Base-by-base conservation (phyloP, 1,140 invertebrate species). In the Globodera ellingtonae region DNA sequence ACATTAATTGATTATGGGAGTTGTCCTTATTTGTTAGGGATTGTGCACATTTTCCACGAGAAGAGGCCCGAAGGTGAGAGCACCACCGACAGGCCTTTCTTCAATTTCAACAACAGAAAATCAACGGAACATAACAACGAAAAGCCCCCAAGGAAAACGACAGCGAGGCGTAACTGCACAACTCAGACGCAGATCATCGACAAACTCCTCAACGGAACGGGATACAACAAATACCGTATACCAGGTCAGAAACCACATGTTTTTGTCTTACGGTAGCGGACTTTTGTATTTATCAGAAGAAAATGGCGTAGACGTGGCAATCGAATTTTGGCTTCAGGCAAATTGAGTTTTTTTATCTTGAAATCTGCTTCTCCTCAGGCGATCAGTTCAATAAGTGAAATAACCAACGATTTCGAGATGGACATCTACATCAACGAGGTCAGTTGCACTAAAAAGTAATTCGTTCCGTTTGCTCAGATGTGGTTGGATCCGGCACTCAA, bases 371-470 rank as follows among this genome's bases (percentile, higher is more conserved):
- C 44, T 56, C 21, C 44, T 18, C 46, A 75, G 73, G 87, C 85
- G 46, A 89, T 89, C 67, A 89, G 87, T 21, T 82, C 87, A 13
- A 89, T 89, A 66, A 81, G 84, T 71, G 87, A 89, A 76, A 89
- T 89, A 21, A 89, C 88, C n/a, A 89, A 89, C 81, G 87, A 89
- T 78, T 89, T 89, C 77, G 88, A 88, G 87, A 87, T 89, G 87
- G 87, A 89, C 76, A 86, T 89, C 56, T 89, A 89, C 85, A 89
- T 89, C 59, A 89, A 89, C 75, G 87, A 89, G 76, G 87, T 88
- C 35, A 46, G 15, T 62, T 44, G 13, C 21, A 15, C n/a, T 67
- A 10, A 67, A 69, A n/a, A 46, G 21, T 21, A 0, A 15, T 62
- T 62, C 1, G 56, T 15, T 62, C 10, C 15, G 13, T 18, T 18